Conservation (phyloP, 2,888 invertebrate genomes). For the Athalia cordata region DNA sequence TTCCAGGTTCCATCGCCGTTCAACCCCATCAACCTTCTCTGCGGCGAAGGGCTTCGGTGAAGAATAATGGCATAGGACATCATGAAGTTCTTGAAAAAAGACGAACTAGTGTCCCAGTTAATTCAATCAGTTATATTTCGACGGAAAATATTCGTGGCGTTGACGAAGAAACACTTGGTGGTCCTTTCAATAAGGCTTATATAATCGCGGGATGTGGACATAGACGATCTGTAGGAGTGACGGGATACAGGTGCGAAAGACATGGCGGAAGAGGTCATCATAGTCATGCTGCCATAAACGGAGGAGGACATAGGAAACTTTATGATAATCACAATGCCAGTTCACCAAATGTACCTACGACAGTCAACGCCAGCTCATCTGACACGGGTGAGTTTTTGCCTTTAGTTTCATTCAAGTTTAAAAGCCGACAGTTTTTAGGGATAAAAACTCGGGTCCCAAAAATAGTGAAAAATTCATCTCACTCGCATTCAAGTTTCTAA, state of each 20-base stretch:
- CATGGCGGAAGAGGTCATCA: slow-evolving; percentile 62
- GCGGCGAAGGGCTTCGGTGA: slow-evolving; percentile 67
- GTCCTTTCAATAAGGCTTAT: slow-evolving; percentile 63
- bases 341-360: slow-evolving; percentile 68
- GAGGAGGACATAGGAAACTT: slow-evolving; percentile 63
- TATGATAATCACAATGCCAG: slow-evolving; percentile 68
- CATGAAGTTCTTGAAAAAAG: slow-evolving; percentile 70
- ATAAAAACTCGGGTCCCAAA: too few relatives aligned
- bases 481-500: too few relatives aligned
- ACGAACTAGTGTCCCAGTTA: slow-evolving; percentile 66
- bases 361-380: slow-evolving; percentile 68
- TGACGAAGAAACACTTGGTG: slow-evolving; percentile 59
- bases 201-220: slow-evolving; percentile 69
- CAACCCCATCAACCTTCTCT: slow-evolving; percentile 57
- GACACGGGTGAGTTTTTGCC: slow-evolving; percentile 62
- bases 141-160: slow-evolving; percentile 67
- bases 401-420: too few relatives aligned
- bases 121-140: slow-evolving; percentile 69
- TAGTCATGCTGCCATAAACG: slow-evolving; percentile 65
- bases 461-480: too few relatives aligned
- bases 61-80: slow-evolving; percentile 67
- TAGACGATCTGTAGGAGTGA: slow-evolving; percentile 59
- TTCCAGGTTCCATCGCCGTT: slow-evolving; percentile 35
- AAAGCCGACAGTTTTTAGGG: too few relatives aligned
- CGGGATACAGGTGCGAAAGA: slow-evolving; percentile 69